Base-by-base conservation (phyloP, 2,797 vertebrate species). In the Holocentrus rufus region DNA sequence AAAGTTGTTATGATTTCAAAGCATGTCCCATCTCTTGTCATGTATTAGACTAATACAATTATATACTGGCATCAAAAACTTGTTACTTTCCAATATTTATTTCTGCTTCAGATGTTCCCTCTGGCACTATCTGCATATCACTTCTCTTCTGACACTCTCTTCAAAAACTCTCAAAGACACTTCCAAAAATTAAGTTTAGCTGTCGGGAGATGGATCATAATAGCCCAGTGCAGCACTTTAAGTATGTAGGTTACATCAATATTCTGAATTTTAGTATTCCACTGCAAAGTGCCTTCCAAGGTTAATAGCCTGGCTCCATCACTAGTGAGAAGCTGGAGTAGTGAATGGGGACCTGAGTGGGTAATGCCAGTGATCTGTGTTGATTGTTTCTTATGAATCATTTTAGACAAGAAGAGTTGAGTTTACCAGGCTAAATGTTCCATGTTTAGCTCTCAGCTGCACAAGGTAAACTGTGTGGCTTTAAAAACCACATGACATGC, bases 231-330 rank as follows among this genome's bases (percentile, higher is more conserved):
- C 44, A 52, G 47, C 49, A 31, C 65, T 63, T 80, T 23, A 44
- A 80, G 79, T 77, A 65, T 46, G 42, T 6, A 55, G 36, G 55
- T 64, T 58, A 22, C 67, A 85, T 83, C 57, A 70, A 47, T 74
- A 34, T 22, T 36, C 9, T 58, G 31, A 14, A 39, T 60, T 17
- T 58, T 53, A 65, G 47, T 59, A 65, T 81, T 65, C 44, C 72
- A 53, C 62, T 64, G 22, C 23, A 79, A 30, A 20, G 18, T 34
- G 7, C 31, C 11, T 64, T 78, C 61, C 44, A 77, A 72, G 78
- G 60, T 72, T 60, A 65, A 83, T 36, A 74, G 53, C 46, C 39
- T 46, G 49, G 56, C 27, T 74, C 79, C 78, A 64, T 86, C 66
- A 77, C 17, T 58, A 65, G 23, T 39, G 2, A 53, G 30, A 30